A percentile compares a stretch with the other conserved stretches of the same genome.
phyloP scores from a whole-genome alignment of 2,888 invertebrate genomes.

The Tetranychus truncatus region DNA sequence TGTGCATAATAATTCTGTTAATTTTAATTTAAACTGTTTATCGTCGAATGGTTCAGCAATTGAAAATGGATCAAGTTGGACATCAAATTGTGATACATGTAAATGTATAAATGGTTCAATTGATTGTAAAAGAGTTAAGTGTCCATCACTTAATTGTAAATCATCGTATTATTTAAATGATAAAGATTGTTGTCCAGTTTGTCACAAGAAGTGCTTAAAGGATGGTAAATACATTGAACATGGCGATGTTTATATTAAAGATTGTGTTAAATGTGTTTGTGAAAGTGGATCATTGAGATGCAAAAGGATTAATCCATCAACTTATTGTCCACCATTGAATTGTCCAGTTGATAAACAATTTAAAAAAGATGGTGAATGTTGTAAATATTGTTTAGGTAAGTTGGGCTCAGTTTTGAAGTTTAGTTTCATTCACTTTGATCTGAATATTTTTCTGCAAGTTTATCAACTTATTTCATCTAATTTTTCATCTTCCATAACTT shows the following conservation, averaged over 20 bases:
- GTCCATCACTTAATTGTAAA: constrained; percentile 57
- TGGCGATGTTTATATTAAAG: constrained; percentile 5
- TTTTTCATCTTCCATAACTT: neutral
- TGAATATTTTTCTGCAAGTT: no score
- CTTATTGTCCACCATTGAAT: constrained; percentile 53
- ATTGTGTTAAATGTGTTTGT: constrained; percentile 64
- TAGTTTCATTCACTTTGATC: no score
- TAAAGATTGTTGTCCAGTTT: constrained; percentile 59
- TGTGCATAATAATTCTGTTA: no score
- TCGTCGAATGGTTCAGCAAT: neutral
- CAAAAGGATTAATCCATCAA: constrained; percentile 45
- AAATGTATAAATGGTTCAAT: constrained; percentile 49
- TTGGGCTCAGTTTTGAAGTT: no score
- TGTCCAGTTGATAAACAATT: constrained; percentile 60
- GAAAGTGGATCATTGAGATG: constrained; percentile 62
- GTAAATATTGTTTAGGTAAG: constrained; percentile 68
- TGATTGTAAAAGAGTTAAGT: constrained; percentile 60
- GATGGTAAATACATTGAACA: constrained; percentile 13
- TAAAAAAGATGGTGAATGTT: constrained; percentile 64
- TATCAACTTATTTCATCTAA: neutral
- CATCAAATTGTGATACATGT: neutral
- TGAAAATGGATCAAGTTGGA: neutral
- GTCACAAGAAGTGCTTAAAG: constrained; percentile 45
- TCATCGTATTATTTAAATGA: neutral
- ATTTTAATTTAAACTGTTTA: neutral